phyloP scores from a whole-genome alignment of 2,888 invertebrate genomes.

The Drosophila peninsularis region DNA sequence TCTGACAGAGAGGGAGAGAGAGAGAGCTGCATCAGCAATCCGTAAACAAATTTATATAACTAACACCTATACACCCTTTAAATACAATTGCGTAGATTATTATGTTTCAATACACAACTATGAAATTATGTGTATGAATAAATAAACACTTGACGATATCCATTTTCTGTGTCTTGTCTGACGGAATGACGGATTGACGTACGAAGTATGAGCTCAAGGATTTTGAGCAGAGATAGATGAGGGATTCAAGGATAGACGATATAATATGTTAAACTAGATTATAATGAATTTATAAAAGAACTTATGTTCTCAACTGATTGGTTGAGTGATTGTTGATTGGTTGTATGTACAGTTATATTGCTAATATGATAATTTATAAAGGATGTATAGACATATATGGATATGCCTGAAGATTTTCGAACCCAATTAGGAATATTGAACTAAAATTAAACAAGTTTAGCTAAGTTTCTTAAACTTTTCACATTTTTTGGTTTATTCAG shows the following conservation, averaged over 20 bases:
- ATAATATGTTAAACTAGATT: not conserved
- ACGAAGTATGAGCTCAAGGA: not conserved
- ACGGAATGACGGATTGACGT: not conserved
- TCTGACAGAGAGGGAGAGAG: not conserved
- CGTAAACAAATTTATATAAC: constrained; percentile 1
- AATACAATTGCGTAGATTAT: constrained; percentile 35
- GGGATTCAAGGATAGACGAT: not conserved
- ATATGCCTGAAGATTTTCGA: no score
- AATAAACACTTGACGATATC: constrained; percentile 46
- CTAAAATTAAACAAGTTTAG: no score
- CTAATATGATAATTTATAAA: no score
- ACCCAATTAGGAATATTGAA: no score
- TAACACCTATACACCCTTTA: not conserved
- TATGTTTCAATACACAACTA: constrained; percentile 27
- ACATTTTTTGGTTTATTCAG: not conserved
- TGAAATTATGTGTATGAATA: constrained; percentile 32
- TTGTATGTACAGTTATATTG: no score
- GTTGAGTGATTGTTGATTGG: not conserved
- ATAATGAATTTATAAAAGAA: not conserved
- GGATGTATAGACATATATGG: no score
- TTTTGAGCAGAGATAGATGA: not conserved
- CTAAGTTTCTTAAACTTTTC: no score
- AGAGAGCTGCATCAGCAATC: constrained; percentile 30
- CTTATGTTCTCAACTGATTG: not conserved
- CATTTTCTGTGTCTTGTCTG: constrained; percentile 3